Evolutionary conservation across 2,888 invertebrate species (phyloP).

Genomic region (Pomacea canaliculata): DNA sequence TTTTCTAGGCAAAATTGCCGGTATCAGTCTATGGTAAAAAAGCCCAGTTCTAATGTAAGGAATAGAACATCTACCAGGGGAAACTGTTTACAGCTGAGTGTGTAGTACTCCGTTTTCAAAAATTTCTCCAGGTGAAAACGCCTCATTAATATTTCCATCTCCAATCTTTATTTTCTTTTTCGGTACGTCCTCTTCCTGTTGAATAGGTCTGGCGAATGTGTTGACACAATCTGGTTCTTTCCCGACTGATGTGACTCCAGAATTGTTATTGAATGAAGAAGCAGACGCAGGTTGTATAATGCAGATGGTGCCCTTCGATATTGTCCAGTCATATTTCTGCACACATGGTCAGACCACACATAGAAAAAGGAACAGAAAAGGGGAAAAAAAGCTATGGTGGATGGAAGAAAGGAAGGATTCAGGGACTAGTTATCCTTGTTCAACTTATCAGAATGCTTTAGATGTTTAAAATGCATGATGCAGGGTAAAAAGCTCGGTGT

Average conservation of each 20-base stretch:
- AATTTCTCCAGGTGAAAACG: neutral
- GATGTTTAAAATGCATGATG: too few species aligned
- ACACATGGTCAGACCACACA: neutral
- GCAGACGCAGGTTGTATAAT: neutral
- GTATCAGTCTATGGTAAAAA: too few species aligned
- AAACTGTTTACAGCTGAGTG: neutral
- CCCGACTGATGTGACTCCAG: neutral
- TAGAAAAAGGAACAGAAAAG: too few species aligned
- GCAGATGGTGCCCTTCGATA: neutral
- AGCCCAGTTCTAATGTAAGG: too few species aligned
- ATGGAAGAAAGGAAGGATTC: too few species aligned
- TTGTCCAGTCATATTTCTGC: constrained; percentile 3
- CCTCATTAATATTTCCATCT: neutral
- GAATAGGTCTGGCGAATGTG: neutral
- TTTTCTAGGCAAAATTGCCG: too few species aligned
- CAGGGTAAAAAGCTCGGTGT: too few species aligned
- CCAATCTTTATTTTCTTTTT: neutral
- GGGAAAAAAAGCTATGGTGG: too few species aligned
- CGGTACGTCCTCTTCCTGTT: neutral
- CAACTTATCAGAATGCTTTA: too few species aligned
- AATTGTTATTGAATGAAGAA: neutral
- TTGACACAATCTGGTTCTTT: constrained; percentile 1
- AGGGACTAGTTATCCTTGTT: too few species aligned
- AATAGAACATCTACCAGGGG: too few species aligned
- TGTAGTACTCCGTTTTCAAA: neutral